A percentile compares a stretch with the other conserved stretches of the same genome.
Evolutionary conservation across 2,888 invertebrate genomes (phyloP).

Genomic region (Elegia similella): DNA sequence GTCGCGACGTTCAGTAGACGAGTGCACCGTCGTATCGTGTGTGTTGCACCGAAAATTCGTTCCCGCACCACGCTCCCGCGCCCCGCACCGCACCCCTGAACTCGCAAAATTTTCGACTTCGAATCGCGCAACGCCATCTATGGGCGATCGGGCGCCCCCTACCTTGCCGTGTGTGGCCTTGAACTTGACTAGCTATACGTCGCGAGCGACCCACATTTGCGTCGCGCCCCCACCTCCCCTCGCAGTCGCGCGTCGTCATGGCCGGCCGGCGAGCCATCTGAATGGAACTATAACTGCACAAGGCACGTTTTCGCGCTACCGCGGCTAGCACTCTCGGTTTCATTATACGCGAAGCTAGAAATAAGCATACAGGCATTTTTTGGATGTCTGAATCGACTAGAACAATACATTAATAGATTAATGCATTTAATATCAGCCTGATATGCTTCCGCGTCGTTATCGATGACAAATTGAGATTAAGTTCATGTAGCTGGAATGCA

Average conservation of each 20-base stretch:
- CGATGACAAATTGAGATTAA: conserved; percentile 20
- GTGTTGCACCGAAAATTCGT: conserved; percentile 79
- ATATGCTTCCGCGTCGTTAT: conserved; percentile 1
- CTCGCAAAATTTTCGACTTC: conserved; percentile 71
- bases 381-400: background rate
- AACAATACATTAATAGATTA: background rate
- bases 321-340: conserved; percentile 61
- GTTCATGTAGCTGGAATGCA: background rate
- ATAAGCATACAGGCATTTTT: conserved; percentile 7
- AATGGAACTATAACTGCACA: conserved; percentile 62
- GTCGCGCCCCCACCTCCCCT: conserved; percentile 51
- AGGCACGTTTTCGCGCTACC: conserved; percentile 58
- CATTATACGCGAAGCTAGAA: conserved; percentile 52
- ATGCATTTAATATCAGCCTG: too few relatives aligned
- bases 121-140: conserved; percentile 76
- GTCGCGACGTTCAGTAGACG: conserved; percentile 77
- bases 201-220: conserved; percentile 74
- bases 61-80: conserved; percentile 60
- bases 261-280: conserved; percentile 61
- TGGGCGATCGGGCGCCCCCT: conserved; percentile 58
- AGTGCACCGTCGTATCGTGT: conserved; percentile 75
- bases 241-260: conserved; percentile 59
- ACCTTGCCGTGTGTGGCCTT: conserved; percentile 66
- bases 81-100: conserved; percentile 60
- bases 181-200: conserved; percentile 75